These are phyloP conservation scores for Agrypnia vestita DNA, from an alignment of 1,140 invertebrate genomes.

Conservation along the genomic window DNA sequence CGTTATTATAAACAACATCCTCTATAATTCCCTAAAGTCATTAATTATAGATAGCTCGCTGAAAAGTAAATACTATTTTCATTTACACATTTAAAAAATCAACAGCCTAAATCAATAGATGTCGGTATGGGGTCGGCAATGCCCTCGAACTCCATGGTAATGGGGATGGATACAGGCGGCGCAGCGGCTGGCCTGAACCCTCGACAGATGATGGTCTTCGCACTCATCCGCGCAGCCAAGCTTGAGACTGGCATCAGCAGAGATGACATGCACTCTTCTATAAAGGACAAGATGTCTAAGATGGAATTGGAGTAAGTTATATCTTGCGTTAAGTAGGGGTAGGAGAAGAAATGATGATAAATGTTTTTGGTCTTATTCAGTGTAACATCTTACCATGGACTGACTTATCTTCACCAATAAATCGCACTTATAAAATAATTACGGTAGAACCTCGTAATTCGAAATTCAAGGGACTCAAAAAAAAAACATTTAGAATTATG, in stretches of 20 bases:
- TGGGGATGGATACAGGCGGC: constrained; percentile 63
- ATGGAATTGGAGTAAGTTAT: constrained; percentile 70
- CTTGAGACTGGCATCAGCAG: constrained; percentile 71
- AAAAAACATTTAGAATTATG: no score
- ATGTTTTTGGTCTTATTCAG: no score
- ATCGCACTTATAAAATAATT: no score
- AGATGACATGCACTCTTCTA: constrained; percentile 67
- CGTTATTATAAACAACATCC: no score
- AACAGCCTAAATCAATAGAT: constrained; percentile 43
- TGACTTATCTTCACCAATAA: no score
- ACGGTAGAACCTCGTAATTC: no score
- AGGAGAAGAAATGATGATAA: no score
- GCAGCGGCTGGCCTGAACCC: constrained; percentile 69
- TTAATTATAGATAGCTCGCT: no score
- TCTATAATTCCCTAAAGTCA: no score
- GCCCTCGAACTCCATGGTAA: constrained; percentile 70
- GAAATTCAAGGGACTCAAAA: no score
- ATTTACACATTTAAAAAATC: not conserved
- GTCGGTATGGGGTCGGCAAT: constrained; percentile 53
- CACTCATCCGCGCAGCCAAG: constrained; percentile 68
- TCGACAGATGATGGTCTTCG: constrained; percentile 71
- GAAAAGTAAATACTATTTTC: not conserved
- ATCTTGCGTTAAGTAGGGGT: no score
- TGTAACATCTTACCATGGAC: no score
- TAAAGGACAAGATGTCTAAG: constrained; percentile 69